Base-by-base conservation (phyloP, 2,797 vertebrate genomes). In the Leptatherina wallacei region DNA sequence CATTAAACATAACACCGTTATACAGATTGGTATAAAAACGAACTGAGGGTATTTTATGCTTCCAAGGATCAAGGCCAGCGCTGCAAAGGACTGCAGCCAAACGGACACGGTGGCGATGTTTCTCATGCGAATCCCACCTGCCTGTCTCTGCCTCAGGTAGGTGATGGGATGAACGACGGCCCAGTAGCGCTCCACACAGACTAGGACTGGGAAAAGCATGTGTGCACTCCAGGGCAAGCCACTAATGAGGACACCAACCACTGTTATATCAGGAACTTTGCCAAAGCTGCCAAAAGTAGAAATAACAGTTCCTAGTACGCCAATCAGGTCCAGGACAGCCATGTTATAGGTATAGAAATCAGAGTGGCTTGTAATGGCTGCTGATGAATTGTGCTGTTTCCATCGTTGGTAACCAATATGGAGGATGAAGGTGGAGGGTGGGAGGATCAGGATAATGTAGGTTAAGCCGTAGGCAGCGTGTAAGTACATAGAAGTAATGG, bases 91-190 rank as follows among this genome's bases (percentile, higher is more conserved):
- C 6, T 9, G 4, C 22, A 74, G 10, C 81, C 81, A 82, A 38
- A 70, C 36, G 0, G 3, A 4, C 0, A 3, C 38, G 6, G 32
- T 44, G 51, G 7, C 6, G 42, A 73, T 24, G n/a, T 70, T 62
- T 20, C 75, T 51, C 35, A 79, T 52, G 8, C 27, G 3, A 47
- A 69, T n/a, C 1, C 65, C 59, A 1, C 4, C 1, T 0, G 6
- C 13, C 10, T 56, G 47, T n/a, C 6, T 72, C 22, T 77, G 61
- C 0, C 38, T 18, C 5, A 76, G 16, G n/a, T 80, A 86, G 54
- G 49, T 71, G 18, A 84, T 2, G 11, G 84, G 73, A 20, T 78
- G 64, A 30, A 82, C 78, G 7, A 80, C 78, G 3, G 78, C 77
- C 54, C 67, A 18, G 59, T 83, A 85, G 30, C 36, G 63, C 36